Evolutionary conservation across 2,797 vertebrate species (phyloP).

Genomic region (Oreochromis grahami): DNA sequence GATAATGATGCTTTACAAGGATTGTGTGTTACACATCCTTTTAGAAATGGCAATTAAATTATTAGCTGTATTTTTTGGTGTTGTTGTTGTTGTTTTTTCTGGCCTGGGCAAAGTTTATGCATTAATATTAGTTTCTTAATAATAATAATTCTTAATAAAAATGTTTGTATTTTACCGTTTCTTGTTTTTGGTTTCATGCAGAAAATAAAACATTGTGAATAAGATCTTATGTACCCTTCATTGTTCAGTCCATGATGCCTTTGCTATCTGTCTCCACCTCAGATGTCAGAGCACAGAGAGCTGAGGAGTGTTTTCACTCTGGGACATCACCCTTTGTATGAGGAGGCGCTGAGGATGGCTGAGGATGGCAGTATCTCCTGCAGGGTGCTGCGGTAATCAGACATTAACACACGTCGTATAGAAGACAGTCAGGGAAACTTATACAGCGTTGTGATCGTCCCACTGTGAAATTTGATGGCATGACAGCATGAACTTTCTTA

Average conservation of each 20-base stretch:
- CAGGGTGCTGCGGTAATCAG: slow-evolving; percentile 84
- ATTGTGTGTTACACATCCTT: background rate
- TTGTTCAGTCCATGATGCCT: background rate
- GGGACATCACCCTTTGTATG: slow-evolving; percentile 86
- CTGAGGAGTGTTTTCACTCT: slow-evolving; percentile 65
- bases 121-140: rapidly evolving
- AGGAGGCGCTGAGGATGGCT: slow-evolving; percentile 90
- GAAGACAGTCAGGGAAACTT: background rate
- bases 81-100: background rate
- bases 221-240: background rate
- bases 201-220: background rate
- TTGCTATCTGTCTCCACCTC: background rate
- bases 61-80: background rate
- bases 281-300: slow-evolving; percentile 82
- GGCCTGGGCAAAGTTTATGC: background rate
- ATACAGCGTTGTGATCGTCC: background rate
- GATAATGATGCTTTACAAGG: background rate
- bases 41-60: background rate
- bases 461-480: background rate
- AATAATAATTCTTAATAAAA: background rate
- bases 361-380: slow-evolving; percentile 93
- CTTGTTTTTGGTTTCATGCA: background rate
- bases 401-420: background rate
- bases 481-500: background rate
- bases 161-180: background rate